Conservation (phyloP, 2,888 invertebrate genomes). For the Trachelus troglodyta region DNA sequence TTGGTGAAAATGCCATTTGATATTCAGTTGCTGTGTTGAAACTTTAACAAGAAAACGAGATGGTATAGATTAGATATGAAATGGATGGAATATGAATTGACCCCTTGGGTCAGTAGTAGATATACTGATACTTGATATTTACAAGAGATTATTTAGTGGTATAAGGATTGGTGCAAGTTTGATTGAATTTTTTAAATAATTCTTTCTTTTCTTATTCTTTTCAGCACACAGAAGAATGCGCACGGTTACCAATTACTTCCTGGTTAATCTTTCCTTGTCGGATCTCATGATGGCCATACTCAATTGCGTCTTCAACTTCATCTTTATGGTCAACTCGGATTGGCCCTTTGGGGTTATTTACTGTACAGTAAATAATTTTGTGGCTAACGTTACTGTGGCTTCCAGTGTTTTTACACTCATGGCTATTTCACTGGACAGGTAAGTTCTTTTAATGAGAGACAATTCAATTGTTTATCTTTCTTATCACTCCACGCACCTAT, state of each 20-base stretch:
- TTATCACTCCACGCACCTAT: too few relatives aligned
- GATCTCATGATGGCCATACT: constrained; percentile 88
- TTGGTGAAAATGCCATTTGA: neutral
- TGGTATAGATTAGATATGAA: neutral
- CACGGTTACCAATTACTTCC: constrained; percentile 92
- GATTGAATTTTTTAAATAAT: neutral
- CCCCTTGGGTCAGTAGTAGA: neutral
- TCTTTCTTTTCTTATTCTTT: constrained; percentile 42
- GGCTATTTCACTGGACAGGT: constrained; percentile 95
- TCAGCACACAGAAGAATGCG: constrained; percentile 85
- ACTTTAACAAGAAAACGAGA: neutral
- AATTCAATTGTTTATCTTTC: neutral
- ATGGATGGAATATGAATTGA: neutral
- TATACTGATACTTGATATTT: neutral
- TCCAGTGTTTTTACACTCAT: constrained; percentile 95
- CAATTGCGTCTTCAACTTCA: constrained; percentile 91
- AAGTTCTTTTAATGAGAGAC: constrained; percentile 46
- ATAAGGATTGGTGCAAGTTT: neutral
- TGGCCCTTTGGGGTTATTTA: constrained; percentile 92
- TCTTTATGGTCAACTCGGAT: constrained; percentile 88
- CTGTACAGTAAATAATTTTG: constrained; percentile 91
- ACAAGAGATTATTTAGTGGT: neutral
- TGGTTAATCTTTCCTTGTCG: constrained; percentile 88
- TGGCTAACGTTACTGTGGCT: constrained; percentile 90
- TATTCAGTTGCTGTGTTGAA: neutral